Percentiles rank a stretch among this genome's conserved stretches.
These are phyloP conservation scores for Smithornis capensis DNA, from an alignment of 2,113 vertebrate species.

Conservation along the genomic window DNA sequence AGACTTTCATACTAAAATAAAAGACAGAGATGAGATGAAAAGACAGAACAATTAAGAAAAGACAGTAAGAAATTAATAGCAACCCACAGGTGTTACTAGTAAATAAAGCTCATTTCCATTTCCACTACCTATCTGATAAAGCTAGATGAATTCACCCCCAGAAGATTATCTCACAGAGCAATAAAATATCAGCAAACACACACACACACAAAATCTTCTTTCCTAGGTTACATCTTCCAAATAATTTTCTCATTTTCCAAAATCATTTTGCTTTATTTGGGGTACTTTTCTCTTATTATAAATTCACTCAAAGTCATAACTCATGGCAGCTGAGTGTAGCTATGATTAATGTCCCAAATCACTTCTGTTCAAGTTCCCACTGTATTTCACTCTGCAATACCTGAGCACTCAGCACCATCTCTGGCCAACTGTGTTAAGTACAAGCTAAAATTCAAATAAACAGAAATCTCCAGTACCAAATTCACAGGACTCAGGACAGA, in stretches of 20 bases:
- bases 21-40: neutral
- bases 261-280: neutral
- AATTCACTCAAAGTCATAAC: neutral
- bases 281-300: neutral
- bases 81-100: neutral
- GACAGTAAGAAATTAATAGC: neutral
- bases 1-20: neutral
- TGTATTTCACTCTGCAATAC: neutral
- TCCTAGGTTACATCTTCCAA: neutral
- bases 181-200: neutral
- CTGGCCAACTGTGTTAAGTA: slow-evolving; percentile 44
- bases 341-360: neutral
- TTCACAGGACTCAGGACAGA: neutral
- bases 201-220: neutral
- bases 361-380: neutral
- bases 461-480: neutral
- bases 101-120: neutral
- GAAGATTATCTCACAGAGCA: neutral
- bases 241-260: neutral
- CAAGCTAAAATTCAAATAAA: slow-evolving; percentile 21
- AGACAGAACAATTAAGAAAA: neutral
- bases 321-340: neutral
- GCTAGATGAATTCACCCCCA: neutral
- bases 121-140: neutral
- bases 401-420: slow-evolving; percentile 60